Percentiles rank a stretch among this genome's conserved stretches.
Conservation (phyloP, 2,888 invertebrate species). For the Onchidella celtica region DNA sequence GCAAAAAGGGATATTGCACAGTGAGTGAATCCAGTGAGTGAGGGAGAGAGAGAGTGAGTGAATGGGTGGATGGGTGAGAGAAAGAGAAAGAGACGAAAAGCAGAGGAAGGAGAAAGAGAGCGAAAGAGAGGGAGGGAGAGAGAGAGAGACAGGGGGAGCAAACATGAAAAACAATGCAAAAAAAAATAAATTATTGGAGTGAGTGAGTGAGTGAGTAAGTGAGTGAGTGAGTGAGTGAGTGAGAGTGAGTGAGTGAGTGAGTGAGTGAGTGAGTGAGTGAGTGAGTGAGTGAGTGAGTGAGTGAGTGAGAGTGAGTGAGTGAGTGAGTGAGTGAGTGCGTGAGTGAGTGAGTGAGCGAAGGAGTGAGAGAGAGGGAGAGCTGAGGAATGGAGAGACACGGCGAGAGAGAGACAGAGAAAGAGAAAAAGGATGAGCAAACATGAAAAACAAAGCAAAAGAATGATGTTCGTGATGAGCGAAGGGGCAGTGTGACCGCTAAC, state of each 20-base stretch:
- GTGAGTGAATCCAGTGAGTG: background rate
- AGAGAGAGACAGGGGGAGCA: too few relatives aligned
- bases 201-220: constrained; percentile 23
- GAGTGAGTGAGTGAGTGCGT: too few relatives aligned
- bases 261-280: background rate
- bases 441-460: background rate
- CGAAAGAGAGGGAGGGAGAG: too few relatives aligned
- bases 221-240: background rate
- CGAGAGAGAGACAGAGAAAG: constrained; percentile 6
- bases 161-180: too few relatives aligned
- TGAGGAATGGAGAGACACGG: background rate
- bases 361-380: constrained; percentile 17
- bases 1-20: background rate
- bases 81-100: too few relatives aligned
- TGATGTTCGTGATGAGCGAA: background rate
- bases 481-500: too few relatives aligned
- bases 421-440: background rate
- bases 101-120: too few relatives aligned
- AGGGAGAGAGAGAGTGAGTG: constrained; percentile 28
- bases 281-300: background rate
- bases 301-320: background rate
- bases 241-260: background rate
- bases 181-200: too few relatives aligned
- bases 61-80: too few relatives aligned
- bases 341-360: constrained; percentile 2